Base-by-base conservation (phyloP, 2,888 invertebrate genomes). In the Anticlea derivata region DNA sequence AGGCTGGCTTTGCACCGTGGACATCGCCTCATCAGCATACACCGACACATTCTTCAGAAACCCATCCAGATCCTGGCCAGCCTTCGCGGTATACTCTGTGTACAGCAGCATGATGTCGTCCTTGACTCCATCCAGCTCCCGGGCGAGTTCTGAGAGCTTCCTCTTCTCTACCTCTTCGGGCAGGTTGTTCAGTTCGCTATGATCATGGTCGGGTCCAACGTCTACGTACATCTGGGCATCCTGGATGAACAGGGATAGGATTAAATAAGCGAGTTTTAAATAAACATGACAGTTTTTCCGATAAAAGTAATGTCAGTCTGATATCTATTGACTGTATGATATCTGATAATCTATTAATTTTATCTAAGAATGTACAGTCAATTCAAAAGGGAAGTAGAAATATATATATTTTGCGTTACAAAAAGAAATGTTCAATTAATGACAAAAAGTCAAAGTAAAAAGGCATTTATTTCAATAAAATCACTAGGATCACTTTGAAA, bases 41-140 rank as follows among this genome's bases (percentile, higher is more conserved):
- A 58, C 55, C 0, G 79, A 66, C 13, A 89, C 73, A 27, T 84
- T 83, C 7, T 50, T 63, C 4, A 84, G 50, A 63, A 88, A 88
- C 2, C 27, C 57, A 52, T 76, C 79, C 55, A 86, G 62, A 7
- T 85, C 82, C 0, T 57, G 59, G 0, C 81, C 80, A 2, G 82
- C 71, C 23, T 73, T 63, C 0, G 77, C 73, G 0, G 83, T 69
- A 63, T 72, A 86, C 66, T 87, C 86, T 0, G 83, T 87, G 66
- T 84, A 89, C 0, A 89, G 75, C 0, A 81, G 70, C 1, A 86
- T 53, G 0, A 81, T 80, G 1, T 86, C 85, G 0, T 58, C 63
- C 58, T 76, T 79, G 1, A 74, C 70, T 0, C 60, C 41, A n/a
- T 73, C 61, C 22, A 86, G 64, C 17, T 86, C 75, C 1, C 66